Base-by-base conservation (phyloP, 2,797 vertebrate genomes). In the Fundulus diaphanus region DNA sequence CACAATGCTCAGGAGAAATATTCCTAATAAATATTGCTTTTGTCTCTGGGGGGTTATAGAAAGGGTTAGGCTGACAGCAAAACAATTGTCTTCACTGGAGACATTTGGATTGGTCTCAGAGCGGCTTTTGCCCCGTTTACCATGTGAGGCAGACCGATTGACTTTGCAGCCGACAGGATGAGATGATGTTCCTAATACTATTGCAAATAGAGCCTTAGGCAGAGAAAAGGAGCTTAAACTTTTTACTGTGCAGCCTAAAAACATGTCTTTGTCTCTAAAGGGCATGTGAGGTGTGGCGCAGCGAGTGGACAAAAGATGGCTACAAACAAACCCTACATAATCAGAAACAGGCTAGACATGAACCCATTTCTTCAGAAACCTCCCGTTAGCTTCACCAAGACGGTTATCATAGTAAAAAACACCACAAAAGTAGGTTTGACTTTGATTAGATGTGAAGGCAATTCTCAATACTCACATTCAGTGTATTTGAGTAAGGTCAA, bases 1-100 rank as follows among this genome's bases (percentile, higher is more conserved):
- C 12, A 68, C 46, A 49, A 78, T 82, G 65, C 83, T 78, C 79
- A 22, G 78, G 78, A 83, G 85, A 29, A 82, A 80, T 85, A 82
- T 84, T 81, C 77, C 49, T 81, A 88, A 88, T 77, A 91, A 92
- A 90, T 90, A 81, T 80, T 70, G 76, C 83, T 88, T 87, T 85
- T 27, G 67, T 79, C 69, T 77, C 20, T 76, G 15, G 68, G 66
- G 70, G 52, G 81, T 91, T 80, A 86, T 83, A 81, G 68, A 77
- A 83, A 88, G 89, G 81, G 70, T 79, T 73, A 90, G 89, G 85
- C 82, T 72, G 80, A 85, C 75, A 35, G 84, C 80, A 83, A 73
- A 68, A 56, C 80, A 82, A 77, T 33, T n/a, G 76, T 76, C 59
- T 85, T 78, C 73, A n/a, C 72, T 74, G 75, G 77, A 68, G 51